Conservation (phyloP, 2,113 vertebrate species). For the Promerops cafer region DNA sequence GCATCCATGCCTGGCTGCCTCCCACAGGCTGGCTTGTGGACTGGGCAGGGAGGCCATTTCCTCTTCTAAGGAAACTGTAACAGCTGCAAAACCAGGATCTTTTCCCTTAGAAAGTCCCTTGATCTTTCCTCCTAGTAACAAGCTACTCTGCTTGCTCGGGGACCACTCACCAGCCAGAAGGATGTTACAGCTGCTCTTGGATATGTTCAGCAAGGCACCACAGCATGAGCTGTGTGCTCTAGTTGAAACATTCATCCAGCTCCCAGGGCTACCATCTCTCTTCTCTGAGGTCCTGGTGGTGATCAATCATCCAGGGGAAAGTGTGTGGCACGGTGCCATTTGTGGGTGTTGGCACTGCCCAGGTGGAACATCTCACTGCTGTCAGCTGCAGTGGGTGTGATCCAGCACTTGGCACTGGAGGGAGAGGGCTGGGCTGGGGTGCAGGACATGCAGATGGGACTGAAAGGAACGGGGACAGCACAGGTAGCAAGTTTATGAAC, state of each 20-base stretch:
- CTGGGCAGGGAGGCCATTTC: not conserved
- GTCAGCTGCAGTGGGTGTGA: not conserved
- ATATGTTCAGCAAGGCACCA: not conserved
- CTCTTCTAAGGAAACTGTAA: not conserved
- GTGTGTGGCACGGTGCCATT: not conserved
- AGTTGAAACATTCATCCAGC: not conserved
- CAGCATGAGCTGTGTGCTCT: not conserved
- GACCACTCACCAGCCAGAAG: not conserved
- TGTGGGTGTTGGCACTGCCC: not conserved
- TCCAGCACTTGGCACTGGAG: not conserved
- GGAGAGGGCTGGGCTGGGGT: not conserved
- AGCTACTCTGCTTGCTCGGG: not conserved
- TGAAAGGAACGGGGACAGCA: not conserved
- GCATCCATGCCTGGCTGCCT: not conserved
- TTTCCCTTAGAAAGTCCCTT: not conserved
- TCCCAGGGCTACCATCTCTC: not conserved
- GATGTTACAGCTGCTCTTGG: not conserved
- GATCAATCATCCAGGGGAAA: not conserved
- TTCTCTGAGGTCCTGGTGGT: not conserved
- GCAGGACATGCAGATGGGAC: not conserved
- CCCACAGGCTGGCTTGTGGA: accelerated
- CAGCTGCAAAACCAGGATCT: accelerated
- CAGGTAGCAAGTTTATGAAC: not conserved
- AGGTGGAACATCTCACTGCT: not conserved
- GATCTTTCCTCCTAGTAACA: not conserved